Conservation (phyloP, 2,113 vertebrate species). For the Salvator merianae region DNA sequence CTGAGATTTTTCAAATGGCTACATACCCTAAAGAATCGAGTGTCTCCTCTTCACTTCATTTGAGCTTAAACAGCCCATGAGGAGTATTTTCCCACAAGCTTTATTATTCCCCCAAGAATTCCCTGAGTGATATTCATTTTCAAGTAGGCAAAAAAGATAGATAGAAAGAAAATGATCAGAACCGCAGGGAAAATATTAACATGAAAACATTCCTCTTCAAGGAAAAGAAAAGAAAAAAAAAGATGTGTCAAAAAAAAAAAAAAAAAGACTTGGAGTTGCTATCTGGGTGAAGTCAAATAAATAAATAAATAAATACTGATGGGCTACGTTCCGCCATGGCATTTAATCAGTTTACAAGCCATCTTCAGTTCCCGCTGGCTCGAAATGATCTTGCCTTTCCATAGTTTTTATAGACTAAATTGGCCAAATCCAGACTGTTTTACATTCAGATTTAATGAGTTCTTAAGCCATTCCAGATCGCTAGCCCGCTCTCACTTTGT, state of each 20-base stretch:
- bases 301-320: neutral
- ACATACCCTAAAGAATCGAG: slow-evolving; percentile 16
- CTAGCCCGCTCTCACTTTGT: too few relatives aligned
- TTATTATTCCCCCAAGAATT: slow-evolving; percentile 15
- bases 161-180: neutral
- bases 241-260: too few relatives aligned
- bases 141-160: neutral
- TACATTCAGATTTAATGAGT: too few relatives aligned
- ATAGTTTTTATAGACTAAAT: too few relatives aligned
- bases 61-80: slow-evolving; percentile 18
- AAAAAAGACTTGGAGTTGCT: neutral
- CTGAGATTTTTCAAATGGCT: slow-evolving; percentile 1
- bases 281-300: neutral
- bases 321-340: too few relatives aligned
- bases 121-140: neutral
- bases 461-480: too few relatives aligned
- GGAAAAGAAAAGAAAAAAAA: too few relatives aligned
- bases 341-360: too few relatives aligned
- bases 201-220: neutral
- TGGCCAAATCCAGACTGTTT: too few relatives aligned
- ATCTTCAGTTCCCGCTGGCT: too few relatives aligned
- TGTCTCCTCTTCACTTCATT: slow-evolving; percentile 12
- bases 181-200: neutral
- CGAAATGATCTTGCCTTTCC: too few relatives aligned
- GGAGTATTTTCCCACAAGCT: slow-evolving; percentile 22